Base-by-base conservation (phyloP, 2,888 invertebrate genomes). In the Nudaria mundana region DNA sequence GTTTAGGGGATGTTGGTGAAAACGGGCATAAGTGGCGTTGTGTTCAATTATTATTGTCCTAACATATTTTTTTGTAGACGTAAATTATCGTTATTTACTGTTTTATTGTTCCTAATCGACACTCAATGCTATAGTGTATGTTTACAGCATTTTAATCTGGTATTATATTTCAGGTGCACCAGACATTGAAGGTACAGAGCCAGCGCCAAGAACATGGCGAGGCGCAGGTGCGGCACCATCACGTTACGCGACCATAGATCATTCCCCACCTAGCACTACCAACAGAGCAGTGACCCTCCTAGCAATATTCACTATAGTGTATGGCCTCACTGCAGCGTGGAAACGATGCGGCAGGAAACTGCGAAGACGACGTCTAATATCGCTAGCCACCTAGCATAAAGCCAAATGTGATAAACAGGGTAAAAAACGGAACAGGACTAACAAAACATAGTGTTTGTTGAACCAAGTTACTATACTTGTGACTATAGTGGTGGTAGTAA, bases 161-260 rank as follows among this genome's bases (percentile, higher is more conserved):
- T n/a, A n/a, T n/a, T n/a, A n/a, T n/a, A n/a, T 35, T 30, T 8
- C 51, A 71, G 91, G 90, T 36, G 83, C 83, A 7, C 90, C 90
- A 7, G 86, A 79, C 12, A 66, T 75, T 20, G 87, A 84, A 44
- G 90, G 76, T 25, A 83, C 81, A 3, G 81, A 90, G 44, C 81
- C 87, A 6, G 91, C 90, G 3, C 77, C 90, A 10, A 86, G 90
- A 48, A 89, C 89, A 10, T 92, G 91, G 91, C 81, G 91, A 5
- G 90, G 89, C 7, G 87, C 88, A 6, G 87, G 77, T 7, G 84
- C 78, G 0, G 80, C 69, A 14, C 80, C 76, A 20, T 75, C 73
- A 1, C 63, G 66, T 1, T 44, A 56, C 2, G 67, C 60, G 14
- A 52, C 46, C 2, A 66, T 55, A 8, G 67, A 63, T 8, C 47